Conservation (phyloP, 2,797 vertebrate species). For the Mus caroli region DNA sequence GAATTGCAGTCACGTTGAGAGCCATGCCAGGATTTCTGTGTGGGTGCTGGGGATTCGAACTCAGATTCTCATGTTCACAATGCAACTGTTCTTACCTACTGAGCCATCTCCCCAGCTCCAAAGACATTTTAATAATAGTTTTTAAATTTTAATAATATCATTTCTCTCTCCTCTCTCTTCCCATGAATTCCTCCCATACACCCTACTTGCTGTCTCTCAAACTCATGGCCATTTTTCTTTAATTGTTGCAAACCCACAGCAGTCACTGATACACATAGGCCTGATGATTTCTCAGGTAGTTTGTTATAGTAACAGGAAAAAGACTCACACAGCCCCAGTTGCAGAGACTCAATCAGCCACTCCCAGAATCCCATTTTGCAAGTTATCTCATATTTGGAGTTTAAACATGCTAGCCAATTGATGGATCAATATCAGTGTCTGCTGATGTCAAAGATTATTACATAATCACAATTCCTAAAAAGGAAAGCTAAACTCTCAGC, state of each 20-base stretch:
- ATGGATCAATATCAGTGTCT: background rate
- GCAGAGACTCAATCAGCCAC: background rate
- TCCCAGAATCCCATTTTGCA: background rate
- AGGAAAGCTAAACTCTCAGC: background rate
- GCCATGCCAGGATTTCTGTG: background rate
- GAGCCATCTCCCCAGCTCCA: background rate
- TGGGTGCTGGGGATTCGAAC: background rate
- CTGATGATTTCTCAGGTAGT: background rate
- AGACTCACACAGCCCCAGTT: background rate
- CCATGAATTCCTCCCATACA: background rate
- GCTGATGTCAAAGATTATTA: background rate
- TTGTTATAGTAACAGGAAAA: background rate
- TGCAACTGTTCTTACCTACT: background rate
- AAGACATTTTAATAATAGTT: background rate
- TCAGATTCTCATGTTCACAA: background rate
- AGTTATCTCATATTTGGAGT: background rate
- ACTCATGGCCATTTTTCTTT: background rate
- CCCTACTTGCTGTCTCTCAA: background rate
- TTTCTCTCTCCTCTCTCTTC: background rate
- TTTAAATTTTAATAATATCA: background rate
- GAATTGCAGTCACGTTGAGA: background rate
- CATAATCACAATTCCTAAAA: background rate
- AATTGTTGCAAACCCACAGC: background rate
- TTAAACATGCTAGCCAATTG: background rate
- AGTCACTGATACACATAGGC: background rate